phyloP scores from a whole-genome alignment of 2,888 invertebrate genomes.

The Cerceris ruficornis region DNA sequence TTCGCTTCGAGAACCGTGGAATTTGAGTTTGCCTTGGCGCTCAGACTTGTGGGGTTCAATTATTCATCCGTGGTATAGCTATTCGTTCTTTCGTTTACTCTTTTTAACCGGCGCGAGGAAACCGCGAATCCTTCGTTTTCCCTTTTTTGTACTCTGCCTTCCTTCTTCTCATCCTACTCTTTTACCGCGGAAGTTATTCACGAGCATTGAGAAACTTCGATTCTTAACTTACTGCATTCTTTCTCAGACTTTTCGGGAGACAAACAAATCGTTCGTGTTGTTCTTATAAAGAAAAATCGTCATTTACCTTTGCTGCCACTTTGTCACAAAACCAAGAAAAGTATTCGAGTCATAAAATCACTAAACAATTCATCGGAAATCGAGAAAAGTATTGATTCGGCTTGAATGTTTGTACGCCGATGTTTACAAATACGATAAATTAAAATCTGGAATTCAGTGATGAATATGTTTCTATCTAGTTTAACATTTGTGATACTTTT shows the following conservation, averaged over 20 bases:
- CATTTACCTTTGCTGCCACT: too few relatives aligned
- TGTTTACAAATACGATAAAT: too few relatives aligned
- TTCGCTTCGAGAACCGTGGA: constrained; percentile 36
- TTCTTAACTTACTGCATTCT: constrained; percentile 3
- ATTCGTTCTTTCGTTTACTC: constrained; percentile 59
- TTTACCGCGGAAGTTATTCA: constrained; percentile 39
- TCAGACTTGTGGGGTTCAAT: constrained; percentile 69
- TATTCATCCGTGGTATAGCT: constrained; percentile 67
- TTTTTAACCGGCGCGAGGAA: constrained; percentile 60
- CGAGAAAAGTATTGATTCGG: too few relatives aligned
- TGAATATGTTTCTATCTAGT: too few relatives aligned
- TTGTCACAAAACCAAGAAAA: too few relatives aligned
- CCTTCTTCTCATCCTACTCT: constrained; percentile 20
- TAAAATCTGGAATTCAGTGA: too few relatives aligned
- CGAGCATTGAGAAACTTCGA: constrained; percentile 58
- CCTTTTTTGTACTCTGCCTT: constrained; percentile 9
- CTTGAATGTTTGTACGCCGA: too few relatives aligned
- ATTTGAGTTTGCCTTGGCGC: constrained; percentile 64
- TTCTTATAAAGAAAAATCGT: constrained; percentile 45
- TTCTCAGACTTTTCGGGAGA: constrained; percentile 56
- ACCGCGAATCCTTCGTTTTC: constrained; percentile 47
- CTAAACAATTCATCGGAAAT: too few relatives aligned
- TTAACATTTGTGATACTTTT: too few relatives aligned
- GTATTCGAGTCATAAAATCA: too few relatives aligned
- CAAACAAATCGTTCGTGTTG: constrained; percentile 54